Conservation (phyloP, 2,888 invertebrate species). For the Baronia brevicornis region DNA sequence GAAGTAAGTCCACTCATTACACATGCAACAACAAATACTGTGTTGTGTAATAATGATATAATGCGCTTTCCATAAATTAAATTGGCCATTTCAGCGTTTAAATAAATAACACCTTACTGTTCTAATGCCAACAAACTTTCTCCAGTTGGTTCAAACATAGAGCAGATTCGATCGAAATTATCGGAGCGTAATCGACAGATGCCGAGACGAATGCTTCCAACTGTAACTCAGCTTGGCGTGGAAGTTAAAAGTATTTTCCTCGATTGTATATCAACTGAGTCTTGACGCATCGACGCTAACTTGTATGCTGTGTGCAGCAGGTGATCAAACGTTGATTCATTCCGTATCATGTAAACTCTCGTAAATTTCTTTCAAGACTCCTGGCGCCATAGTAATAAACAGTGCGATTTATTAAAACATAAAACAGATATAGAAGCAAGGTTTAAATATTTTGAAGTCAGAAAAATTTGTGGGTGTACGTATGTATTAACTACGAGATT, state of each 20-base stretch:
- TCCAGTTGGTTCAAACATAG: constrained; percentile 34
- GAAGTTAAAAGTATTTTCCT: constrained; percentile 16
- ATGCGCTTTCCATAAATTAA: constrained; percentile 21
- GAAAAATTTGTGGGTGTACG: constrained; percentile 32
- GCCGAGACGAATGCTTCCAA: constrained; percentile 50
- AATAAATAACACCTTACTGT: constrained; percentile 17
- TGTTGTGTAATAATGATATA: constrained; percentile 26
- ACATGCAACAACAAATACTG: constrained; percentile 17
- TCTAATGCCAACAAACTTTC: constrained; percentile 47
- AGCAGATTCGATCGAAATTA: constrained; percentile 56
- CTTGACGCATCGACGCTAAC: not conserved
- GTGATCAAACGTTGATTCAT: too few species aligned
- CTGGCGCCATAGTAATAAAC: too few species aligned
- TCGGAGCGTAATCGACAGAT: constrained; percentile 54
- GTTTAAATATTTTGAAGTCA: too few species aligned
- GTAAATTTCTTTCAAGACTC: too few species aligned
- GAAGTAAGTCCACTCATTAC: constrained; percentile 6
- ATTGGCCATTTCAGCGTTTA: constrained; percentile 16
- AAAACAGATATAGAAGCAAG: not conserved
- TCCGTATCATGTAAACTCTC: too few species aligned
- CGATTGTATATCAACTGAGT: not conserved
- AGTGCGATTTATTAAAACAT: too few species aligned
- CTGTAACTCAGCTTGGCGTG: constrained; percentile 41
- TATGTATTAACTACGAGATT: too few species aligned
- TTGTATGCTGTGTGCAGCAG: not conserved